phyloP scores from a whole-genome alignment of 2,888 invertebrate genomes.

The Atrina japonica region DNA sequence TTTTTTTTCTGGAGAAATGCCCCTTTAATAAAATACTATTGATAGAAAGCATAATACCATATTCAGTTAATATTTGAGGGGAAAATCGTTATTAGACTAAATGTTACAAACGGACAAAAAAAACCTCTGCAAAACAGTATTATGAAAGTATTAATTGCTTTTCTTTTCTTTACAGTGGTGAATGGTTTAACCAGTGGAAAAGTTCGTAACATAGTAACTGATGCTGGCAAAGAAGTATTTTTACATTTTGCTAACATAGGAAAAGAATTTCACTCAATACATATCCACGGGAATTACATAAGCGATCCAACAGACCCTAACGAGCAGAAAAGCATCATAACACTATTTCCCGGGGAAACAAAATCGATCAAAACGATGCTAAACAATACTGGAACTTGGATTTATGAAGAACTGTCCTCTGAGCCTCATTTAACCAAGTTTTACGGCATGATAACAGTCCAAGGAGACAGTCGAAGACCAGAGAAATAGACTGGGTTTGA shows the following conservation, averaged over 20 bases:
- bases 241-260: conserved; percentile 30
- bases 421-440: conserved; percentile 2
- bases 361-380: conserved; percentile 5
- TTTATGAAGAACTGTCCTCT: conserved; percentile 1
- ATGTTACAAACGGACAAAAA: no score
- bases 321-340: neutral
- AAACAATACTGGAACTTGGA: neutral
- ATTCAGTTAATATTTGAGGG: no score
- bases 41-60: no score
- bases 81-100: no score
- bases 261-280: conserved; percentile 18
- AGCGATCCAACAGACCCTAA: neutral
- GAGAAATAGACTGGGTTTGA: no score
- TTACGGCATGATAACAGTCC: neutral
- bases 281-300: conserved; percentile 11
- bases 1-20: no score
- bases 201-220: neutral
- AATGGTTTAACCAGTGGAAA: conserved; percentile 23
- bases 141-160: no score
- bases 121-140: no score
- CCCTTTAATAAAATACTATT: no score
- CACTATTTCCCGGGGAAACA: conserved; percentile 10
- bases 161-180: conserved; percentile 8
- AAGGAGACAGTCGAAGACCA: no score
- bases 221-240: conserved; percentile 3